Conservation (phyloP, 2,113 vertebrate genomes). For the Ginglymostoma cirratum region DNA sequence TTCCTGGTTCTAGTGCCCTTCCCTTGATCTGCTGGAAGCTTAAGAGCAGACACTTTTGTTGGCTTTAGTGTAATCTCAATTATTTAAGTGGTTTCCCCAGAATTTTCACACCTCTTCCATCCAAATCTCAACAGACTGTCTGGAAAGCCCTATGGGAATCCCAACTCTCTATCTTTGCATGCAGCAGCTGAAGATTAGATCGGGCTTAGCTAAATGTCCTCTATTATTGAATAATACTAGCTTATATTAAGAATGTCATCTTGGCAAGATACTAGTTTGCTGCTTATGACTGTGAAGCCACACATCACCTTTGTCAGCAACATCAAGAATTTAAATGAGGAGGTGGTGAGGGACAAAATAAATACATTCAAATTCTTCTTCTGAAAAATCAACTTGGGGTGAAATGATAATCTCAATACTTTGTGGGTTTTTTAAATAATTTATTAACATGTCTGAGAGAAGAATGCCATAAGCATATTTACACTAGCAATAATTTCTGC, state of each 20-base stretch:
- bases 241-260: not conserved
- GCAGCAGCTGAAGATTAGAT: not conserved
- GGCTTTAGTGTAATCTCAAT: not conserved
- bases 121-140: not conserved
- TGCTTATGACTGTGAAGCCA: not conserved
- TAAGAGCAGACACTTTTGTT: not conserved
- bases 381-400: not conserved
- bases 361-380: not conserved
- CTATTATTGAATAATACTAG: not conserved
- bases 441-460: not conserved
- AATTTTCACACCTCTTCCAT: not conserved
- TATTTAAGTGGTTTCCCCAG: not conserved
- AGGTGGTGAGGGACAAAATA: not conserved
- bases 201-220: not conserved
- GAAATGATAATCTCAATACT: not conserved
- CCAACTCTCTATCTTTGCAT: not conserved
- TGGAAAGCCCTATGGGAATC: not conserved
- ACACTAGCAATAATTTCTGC: not conserved
- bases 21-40: not conserved
- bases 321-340: not conserved
- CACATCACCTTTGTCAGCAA: not conserved
- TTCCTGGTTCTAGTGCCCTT: not conserved
- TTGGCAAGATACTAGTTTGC: not conserved
- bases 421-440: not conserved
- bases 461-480: not conserved